A percentile compares a stretch with the other conserved stretches of the same genome.
Conservation (phyloP, 1,140 invertebrate genomes). For the Globodera rostochiensis region DNA sequence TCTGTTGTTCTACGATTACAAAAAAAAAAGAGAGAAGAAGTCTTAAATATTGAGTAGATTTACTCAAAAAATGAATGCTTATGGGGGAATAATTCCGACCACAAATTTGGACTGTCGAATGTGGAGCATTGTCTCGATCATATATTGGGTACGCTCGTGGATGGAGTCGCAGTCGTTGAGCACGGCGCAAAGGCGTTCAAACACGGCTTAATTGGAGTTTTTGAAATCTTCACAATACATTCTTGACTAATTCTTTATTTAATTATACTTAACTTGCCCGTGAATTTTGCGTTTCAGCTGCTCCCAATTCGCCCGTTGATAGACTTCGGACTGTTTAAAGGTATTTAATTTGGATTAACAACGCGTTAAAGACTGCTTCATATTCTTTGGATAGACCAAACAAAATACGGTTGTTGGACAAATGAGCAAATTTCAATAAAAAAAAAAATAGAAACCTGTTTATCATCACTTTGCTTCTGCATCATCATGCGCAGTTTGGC, state of each 20-base stretch:
- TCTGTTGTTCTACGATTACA: background rate
- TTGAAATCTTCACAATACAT: slow-evolving; percentile 9
- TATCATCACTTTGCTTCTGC: slow-evolving; percentile 88
- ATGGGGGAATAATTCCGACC: slow-evolving; percentile 4
- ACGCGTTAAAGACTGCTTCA: too few species aligned
- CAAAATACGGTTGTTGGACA: too few species aligned
- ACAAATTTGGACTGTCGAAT: slow-evolving; percentile 87
- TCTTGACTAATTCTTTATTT: background rate
- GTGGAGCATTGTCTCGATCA: slow-evolving; percentile 96
- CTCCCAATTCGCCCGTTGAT: slow-evolving; percentile 96
- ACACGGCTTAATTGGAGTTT: slow-evolving; percentile 75
- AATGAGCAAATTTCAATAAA: too few species aligned
- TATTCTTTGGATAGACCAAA: too few species aligned
- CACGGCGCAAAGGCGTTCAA: slow-evolving; percentile 90
- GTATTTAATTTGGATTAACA: too few species aligned
- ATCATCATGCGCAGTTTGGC: slow-evolving; percentile 86
- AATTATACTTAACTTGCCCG: slow-evolving; percentile 80
- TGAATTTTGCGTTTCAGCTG: slow-evolving; percentile 98
- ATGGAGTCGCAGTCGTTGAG: slow-evolving; percentile 72
- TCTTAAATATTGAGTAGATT: background rate
- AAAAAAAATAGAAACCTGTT: slow-evolving; percentile 69
- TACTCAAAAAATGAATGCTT: background rate
- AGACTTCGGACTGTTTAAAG: slow-evolving; percentile 76
- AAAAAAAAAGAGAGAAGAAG: too few species aligned
- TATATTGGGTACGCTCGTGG: slow-evolving; percentile 89